phyloP scores from a whole-genome alignment of 2,888 invertebrate species.

The Calliphora vomitoria region DNA sequence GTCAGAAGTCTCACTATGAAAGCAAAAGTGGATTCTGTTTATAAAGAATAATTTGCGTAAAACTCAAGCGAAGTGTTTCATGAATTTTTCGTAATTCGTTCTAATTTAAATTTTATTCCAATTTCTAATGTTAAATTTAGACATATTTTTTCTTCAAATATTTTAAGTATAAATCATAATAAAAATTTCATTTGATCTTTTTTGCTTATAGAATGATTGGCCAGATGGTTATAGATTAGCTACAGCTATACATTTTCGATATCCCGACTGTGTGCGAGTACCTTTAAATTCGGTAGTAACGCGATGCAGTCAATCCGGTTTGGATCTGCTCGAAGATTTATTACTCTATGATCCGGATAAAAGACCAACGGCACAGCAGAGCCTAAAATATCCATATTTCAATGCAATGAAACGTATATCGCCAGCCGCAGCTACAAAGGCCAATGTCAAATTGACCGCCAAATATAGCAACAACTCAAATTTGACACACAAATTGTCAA shows the following conservation, averaged over 20 bases:
- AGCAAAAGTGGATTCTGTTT: too few relatives aligned
- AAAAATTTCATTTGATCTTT: too few relatives aligned
- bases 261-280: constrained; percentile 94
- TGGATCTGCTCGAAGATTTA: constrained; percentile 93
- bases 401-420: constrained; percentile 83
- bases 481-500: constrained; percentile 78
- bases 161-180: too few relatives aligned
- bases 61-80: too few relatives aligned
- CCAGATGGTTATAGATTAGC: constrained; percentile 97
- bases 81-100: too few relatives aligned
- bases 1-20: too few relatives aligned
- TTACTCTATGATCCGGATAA: constrained; percentile 96
- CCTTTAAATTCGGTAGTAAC: constrained; percentile 92
- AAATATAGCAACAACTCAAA: constrained; percentile 77
- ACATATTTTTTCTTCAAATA: too few relatives aligned
- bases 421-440: constrained; percentile 81
- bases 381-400: constrained; percentile 89
- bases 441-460: constrained; percentile 79
- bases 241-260: constrained; percentile 96
- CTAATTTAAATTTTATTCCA: too few relatives aligned
- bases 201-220: constrained; percentile 90
- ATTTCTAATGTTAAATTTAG: too few relatives aligned
- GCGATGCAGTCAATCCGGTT: constrained; percentile 92
- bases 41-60: too few relatives aligned
- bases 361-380: constrained; percentile 95